These are phyloP conservation scores for Netelia fuscicornis DNA, from an alignment of 2,888 invertebrate species.

Conservation along the genomic window DNA sequence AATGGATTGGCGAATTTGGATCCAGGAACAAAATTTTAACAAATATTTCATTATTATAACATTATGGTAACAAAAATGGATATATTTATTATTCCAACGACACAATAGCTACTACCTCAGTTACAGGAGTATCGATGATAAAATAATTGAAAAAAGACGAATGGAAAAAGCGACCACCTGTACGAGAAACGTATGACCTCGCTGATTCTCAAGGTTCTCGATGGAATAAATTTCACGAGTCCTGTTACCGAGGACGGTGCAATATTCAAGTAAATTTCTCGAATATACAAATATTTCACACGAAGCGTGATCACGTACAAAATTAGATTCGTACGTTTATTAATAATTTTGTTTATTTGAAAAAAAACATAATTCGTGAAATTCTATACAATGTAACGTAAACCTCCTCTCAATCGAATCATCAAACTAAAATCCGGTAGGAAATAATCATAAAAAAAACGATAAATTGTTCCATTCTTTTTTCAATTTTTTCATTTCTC, in stretches of 20 bases:
- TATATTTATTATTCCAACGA: no score
- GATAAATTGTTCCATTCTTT: not conserved
- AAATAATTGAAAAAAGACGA: slow-evolving; percentile 9
- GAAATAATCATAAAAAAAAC: not conserved
- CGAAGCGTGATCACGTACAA: not conserved
- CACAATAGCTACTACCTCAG: not conserved
- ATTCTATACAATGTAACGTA: not conserved
- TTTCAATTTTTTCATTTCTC: not conserved
- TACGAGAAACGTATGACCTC: not conserved
- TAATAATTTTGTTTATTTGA: not conserved
- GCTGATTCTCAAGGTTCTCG: slow-evolving; percentile 35
- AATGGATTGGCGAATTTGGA: no score
- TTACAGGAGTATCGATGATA: slow-evolving; percentile 8
- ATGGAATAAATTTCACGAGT: slow-evolving; percentile 24
- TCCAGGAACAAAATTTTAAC: no score
- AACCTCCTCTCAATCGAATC: not conserved
- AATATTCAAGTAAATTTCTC: not conserved
- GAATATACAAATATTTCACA: not conserved
- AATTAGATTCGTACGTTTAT: not conserved
- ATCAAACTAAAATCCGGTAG: not conserved
- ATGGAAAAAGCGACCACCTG: slow-evolving; percentile 5
- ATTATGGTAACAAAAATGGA: no score
- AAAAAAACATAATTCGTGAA: slow-evolving; percentile 7
- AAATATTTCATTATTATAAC: no score
- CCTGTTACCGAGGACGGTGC: not conserved